These are phyloP conservation scores for Urocyon cinereoargenteus DNA, from an alignment of 2,797 vertebrate species.

Conservation along the genomic window DNA sequence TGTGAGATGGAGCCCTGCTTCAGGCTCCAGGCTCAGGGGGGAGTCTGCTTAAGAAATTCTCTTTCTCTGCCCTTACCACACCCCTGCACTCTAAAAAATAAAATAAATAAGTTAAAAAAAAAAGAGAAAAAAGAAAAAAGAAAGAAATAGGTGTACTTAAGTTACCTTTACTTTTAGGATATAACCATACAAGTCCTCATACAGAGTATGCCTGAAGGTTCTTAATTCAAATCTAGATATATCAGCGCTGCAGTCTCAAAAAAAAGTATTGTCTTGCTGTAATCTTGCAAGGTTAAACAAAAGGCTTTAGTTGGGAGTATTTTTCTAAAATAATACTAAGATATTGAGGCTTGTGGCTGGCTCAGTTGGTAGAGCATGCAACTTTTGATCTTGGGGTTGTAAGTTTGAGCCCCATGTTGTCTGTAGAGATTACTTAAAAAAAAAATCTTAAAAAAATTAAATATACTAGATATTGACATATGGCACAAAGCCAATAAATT, in stretches of 20 bases:
- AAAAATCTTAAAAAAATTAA: neutral
- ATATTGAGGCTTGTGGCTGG: neutral
- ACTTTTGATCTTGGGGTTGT: neutral
- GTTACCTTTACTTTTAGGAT: neutral
- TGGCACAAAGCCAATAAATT: neutral
- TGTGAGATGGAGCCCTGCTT: neutral
- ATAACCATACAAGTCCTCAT: neutral
- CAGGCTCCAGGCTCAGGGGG: neutral
- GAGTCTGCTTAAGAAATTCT: neutral
- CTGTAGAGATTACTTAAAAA: neutral
- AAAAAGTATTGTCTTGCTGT: neutral
- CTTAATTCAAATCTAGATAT: conserved; percentile 45
- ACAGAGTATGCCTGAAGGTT: neutral
- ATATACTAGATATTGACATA: neutral
- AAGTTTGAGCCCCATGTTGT: neutral
- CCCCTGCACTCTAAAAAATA: neutral
- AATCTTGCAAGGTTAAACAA: neutral
- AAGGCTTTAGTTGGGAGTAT: neutral
- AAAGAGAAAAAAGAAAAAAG: neutral
- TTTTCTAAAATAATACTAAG: neutral
- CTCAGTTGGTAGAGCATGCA: neutral
- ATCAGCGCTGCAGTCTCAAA: neutral
- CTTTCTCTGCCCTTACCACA: neutral
- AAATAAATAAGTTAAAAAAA: neutral
- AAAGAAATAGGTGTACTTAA: conserved; percentile 27